Evolutionary conservation across 1,140 invertebrate species (phyloP), one percentile per base, ranked within the genome.

Genomic region (Cotesia vestalis): DNA sequence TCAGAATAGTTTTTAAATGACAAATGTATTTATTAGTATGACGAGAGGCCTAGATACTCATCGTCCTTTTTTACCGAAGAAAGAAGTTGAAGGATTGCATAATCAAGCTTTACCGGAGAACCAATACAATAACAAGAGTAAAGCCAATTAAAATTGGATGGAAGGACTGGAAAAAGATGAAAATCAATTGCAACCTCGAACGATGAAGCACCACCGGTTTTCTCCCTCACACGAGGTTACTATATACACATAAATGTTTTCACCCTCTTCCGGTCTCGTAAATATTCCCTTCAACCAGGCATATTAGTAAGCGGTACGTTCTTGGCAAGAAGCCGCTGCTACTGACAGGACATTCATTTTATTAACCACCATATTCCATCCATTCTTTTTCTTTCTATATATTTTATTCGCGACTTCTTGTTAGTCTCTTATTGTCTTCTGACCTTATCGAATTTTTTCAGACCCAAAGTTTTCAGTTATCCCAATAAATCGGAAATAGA

Each of bases 301-400:
- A 77, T 80, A 84, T 84, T 83, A 84, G 78, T 79, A 80, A 78
- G 74, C 81, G 68, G 77, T 77, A 79, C 77, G 79, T 82, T 81
- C 83, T 84, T 83, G 82, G 83, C 82, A 83, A 84, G 82, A 77
- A 84, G 78, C 82, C 77, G 82, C 81, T 84, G 83, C 71, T 81
- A 81, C 78, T 83, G 82, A 84, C 83, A 84, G 83, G 78, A 81
- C 82, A 84, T 84, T 84, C 80, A 83, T 84, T 81, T 84, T 78
- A 80, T 74, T 72, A 78, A 78, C 77, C 72, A 78, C 76, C 77
- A 70, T 35, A 67, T 51, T 35, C 66, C 66, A 67, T 17, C 46
- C 12, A 53, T n/a, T 67, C 53, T 67, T 55, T 38, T 36, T 52
- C 40, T 40, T 71, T 53, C 60, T 66, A 35, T 62, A 35, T 46